These are phyloP conservation scores for Callipepla californica DNA, from an alignment of 2,113 vertebrate species.

Conservation along the genomic window DNA sequence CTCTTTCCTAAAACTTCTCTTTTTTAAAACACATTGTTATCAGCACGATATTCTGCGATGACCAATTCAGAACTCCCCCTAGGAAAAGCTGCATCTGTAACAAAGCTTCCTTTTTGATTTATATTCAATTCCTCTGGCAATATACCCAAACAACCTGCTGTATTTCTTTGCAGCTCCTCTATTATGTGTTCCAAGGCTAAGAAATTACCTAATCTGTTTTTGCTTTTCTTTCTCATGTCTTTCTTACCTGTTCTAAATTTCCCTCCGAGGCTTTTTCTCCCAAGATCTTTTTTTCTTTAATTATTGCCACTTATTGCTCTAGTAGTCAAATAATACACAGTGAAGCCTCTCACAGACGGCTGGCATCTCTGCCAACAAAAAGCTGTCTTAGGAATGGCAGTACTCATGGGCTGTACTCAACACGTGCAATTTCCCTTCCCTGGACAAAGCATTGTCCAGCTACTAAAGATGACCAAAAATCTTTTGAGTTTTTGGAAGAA, in stretches of 20 bases:
- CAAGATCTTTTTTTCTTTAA: neutral
- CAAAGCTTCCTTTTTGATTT: neutral
- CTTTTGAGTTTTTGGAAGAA: neutral
- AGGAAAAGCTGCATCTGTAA: neutral
- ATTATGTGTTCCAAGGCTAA: neutral
- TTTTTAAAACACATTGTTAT: neutral
- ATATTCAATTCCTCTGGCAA: neutral
- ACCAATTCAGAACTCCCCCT: neutral
- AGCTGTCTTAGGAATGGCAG: neutral
- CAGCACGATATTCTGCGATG: constrained; percentile 12
- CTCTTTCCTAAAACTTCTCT: neutral
- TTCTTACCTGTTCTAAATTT: neutral
- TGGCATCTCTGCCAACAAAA: neutral
- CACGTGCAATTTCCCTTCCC: neutral
- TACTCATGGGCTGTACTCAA: fast-evolving
- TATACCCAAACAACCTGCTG: neutral
- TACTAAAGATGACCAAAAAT: neutral
- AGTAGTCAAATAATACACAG: neutral
- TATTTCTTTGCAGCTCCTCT: neutral
- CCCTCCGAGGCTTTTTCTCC: neutral
- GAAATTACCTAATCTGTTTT: neutral
- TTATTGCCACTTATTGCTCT: neutral
- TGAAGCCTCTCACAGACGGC: neutral
- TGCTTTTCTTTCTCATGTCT: neutral
- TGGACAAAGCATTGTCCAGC: neutral